Conservation (phyloP, 2,888 invertebrate species). For the Idaea aversata region DNA sequence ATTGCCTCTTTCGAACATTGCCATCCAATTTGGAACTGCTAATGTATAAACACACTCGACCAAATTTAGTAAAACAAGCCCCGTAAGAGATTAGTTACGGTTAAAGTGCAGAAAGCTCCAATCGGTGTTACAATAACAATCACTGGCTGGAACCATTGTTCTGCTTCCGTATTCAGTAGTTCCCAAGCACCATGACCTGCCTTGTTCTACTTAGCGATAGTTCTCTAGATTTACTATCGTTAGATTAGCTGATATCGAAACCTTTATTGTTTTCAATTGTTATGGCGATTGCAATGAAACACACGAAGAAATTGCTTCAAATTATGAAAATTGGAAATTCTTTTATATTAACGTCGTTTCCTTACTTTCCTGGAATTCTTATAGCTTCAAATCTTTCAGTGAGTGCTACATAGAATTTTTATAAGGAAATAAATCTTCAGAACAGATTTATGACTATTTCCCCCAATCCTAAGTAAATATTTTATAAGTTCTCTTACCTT, state of each 20-base stretch:
- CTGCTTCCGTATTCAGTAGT: conserved; percentile 22
- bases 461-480: too few species aligned
- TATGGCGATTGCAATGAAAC: conserved; percentile 10
- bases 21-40: neutral
- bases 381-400: neutral
- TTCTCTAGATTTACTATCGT: conserved; percentile 3
- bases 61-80: neutral
- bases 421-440: too few species aligned
- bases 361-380: neutral
- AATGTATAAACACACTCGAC: neutral
- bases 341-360: neutral
- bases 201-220: conserved; percentile 16
- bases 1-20: too few species aligned
- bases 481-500: too few species aligned
- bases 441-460: too few species aligned
- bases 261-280: conserved; percentile 19
- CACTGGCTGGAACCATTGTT: conserved; percentile 18
- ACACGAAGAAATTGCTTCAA: neutral
- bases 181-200: conserved; percentile 25
- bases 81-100: neutral
- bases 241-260: neutral
- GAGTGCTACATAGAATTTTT: too few species aligned
- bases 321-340: neutral
- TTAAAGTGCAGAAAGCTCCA: neutral
- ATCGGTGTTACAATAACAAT: conserved; percentile 12